Conservation (phyloP, 2,888 invertebrate genomes). For the Itoplectis maculator region DNA sequence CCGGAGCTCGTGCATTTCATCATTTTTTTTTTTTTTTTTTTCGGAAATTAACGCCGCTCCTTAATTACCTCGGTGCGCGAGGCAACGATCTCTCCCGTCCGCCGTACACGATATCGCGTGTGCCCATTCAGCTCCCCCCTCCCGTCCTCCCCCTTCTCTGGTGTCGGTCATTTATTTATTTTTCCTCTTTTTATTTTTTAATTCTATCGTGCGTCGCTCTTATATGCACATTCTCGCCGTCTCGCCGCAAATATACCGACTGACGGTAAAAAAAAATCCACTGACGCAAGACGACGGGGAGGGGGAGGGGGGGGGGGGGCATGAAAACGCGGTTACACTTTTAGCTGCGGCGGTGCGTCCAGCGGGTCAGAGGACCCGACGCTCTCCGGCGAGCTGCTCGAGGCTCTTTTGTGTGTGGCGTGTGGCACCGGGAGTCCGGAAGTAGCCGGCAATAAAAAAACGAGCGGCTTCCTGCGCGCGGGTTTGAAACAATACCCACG, state of each 20-base stretch:
- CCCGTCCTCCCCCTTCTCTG: too few relatives aligned
- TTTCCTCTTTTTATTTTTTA: neutral
- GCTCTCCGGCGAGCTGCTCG: neutral
- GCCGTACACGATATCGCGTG: constrained; percentile 63
- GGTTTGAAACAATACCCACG: constrained; percentile 80
- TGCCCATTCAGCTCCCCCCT: constrained; percentile 10
- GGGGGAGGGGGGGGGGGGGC: neutral
- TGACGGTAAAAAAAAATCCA: constrained; percentile 20
- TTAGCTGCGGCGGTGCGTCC: constrained; percentile 7
- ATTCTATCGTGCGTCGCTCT: constrained; percentile 50
- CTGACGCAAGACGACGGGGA: constrained; percentile 19
- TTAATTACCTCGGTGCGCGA: constrained; percentile 71
- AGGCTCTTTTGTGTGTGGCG: neutral
- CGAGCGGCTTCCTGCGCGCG: constrained; percentile 78
- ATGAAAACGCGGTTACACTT: constrained; percentile 6
- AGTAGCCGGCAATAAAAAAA: constrained; percentile 81
- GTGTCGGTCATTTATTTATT: too few relatives aligned
- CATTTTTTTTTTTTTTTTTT: constrained; percentile 46
- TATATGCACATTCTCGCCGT: constrained; percentile 12
- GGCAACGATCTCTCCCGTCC: constrained; percentile 66
- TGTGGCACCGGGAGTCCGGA: constrained; percentile 75
- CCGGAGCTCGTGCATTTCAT: constrained; percentile 38
- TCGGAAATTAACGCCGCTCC: constrained; percentile 71
- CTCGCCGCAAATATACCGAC: constrained; percentile 12
- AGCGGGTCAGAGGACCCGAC: constrained; percentile 21